Evolutionary conservation across 2,797 vertebrate genomes (phyloP).

Genomic region (Betta splendens): DNA sequence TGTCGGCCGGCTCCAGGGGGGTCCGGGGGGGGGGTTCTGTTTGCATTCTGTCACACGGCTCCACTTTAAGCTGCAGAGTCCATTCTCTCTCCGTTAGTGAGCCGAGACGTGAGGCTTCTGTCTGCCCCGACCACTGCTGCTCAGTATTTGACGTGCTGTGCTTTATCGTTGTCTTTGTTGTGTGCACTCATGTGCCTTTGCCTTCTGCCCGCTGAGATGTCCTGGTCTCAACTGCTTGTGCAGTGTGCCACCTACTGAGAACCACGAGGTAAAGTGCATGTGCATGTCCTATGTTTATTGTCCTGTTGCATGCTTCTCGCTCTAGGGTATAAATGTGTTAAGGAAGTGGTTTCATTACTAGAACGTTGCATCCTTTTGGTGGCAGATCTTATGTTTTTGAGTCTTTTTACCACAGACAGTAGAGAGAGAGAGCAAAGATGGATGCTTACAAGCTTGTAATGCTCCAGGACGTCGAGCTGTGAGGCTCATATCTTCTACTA

Average conservation of each 20-base stretch:
- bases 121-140: constrained; percentile 68
- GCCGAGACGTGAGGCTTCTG: constrained; percentile 48
- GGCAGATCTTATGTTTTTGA: constrained; percentile 18
- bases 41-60: constrained; percentile 46
- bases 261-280: constrained; percentile 72
- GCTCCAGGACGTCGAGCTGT: not conserved
- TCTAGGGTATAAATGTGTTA: constrained; percentile 37
- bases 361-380: constrained; percentile 13
- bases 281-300: constrained; percentile 45
- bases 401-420: constrained; percentile 1
- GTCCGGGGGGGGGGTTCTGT: constrained; percentile 29
- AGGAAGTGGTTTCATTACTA: too few species aligned
- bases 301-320: constrained; percentile 55
- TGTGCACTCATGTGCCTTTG: constrained; percentile 56
- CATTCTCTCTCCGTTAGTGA: constrained; percentile 35
- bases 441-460: not conserved
- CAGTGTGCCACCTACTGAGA: constrained; percentile 76
- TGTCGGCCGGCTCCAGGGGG: constrained; percentile 26
- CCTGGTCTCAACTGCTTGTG: constrained; percentile 79
- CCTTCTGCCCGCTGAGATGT: constrained; percentile 74
- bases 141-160: constrained; percentile 71
- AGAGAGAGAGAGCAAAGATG: not conserved
- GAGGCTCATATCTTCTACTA: constrained; percentile 24
- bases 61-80: constrained; percentile 52
- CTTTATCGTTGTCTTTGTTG: constrained; percentile 64